These are phyloP conservation scores for Cinara cedri DNA, from an alignment of 2,888 invertebrate genomes.

Conservation along the genomic window DNA sequence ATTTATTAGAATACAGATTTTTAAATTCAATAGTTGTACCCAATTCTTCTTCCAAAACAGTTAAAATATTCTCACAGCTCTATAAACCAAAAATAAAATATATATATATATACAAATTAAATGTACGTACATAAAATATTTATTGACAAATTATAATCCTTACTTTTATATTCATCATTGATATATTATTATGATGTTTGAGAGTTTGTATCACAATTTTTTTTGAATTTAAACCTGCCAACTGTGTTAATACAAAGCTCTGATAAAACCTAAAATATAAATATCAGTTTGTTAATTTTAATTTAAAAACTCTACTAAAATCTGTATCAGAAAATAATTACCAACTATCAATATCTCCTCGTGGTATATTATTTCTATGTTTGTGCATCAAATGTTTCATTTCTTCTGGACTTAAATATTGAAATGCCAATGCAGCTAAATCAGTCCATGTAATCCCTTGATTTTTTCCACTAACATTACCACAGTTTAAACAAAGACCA, in stretches of 20 bases:
- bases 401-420: slow-evolving; percentile 68
- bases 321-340: slow-evolving; percentile 62
- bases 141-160: not conserved
- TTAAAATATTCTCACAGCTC: slow-evolving; percentile 28
- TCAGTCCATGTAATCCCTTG: slow-evolving; percentile 70
- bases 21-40: slow-evolving; percentile 2
- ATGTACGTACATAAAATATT: not conserved
- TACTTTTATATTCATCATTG: slow-evolving; percentile 17
- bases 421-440: slow-evolving; percentile 68
- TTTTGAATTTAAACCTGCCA: slow-evolving; percentile 15
- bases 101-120: not conserved
- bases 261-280: slow-evolving; percentile 51
- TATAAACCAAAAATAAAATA: not conserved
- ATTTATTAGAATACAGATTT: slow-evolving; percentile 39
- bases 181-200: slow-evolving; percentile 46
- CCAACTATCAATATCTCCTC: slow-evolving; percentile 68
- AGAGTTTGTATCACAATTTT: slow-evolving; percentile 18
- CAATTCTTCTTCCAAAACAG: slow-evolving; percentile 30
- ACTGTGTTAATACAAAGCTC: slow-evolving; percentile 38
- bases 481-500: slow-evolving; percentile 69
- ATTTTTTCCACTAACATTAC: slow-evolving; percentile 65
- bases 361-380: slow-evolving; percentile 67
- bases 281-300: not conserved
- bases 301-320: not conserved
- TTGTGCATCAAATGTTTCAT: slow-evolving; percentile 68